Evolutionary conservation across 2,797 vertebrate species (phyloP).

Genomic region (Smutsia gigantea): DNA sequence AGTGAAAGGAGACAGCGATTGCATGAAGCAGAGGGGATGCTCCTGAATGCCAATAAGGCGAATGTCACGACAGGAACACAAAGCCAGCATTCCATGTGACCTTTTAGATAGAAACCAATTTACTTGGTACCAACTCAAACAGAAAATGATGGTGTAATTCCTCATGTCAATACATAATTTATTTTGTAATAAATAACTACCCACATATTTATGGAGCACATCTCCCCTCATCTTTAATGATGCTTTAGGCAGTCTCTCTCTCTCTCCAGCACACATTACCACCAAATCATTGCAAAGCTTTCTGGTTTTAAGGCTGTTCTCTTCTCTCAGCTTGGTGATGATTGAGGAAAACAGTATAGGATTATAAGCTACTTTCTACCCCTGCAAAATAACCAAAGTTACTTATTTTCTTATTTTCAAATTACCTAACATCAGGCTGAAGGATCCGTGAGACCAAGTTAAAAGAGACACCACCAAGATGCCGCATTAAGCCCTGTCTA

Average conservation of each 20-base stretch:
- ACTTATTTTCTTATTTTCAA: constrained; percentile 82
- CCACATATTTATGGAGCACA: constrained; percentile 63
- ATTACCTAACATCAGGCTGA: constrained; percentile 76
- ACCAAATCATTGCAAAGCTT: constrained; percentile 49
- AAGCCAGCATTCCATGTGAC: constrained; percentile 75
- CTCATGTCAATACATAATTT: constrained; percentile 83
- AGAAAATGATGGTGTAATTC: constrained; percentile 83
- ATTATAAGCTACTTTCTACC: constrained; percentile 74
- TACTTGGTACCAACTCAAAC: constrained; percentile 82
- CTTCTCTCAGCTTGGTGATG: constrained; percentile 56
- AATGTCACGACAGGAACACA: constrained; percentile 80
- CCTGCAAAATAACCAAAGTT: constrained; percentile 63
- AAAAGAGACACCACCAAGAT: constrained; percentile 48
- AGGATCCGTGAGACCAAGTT: constrained; percentile 66
- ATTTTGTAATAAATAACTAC: constrained; percentile 83
- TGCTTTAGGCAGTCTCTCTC: constrained; percentile 25
- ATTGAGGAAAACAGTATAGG: constrained; percentile 59
- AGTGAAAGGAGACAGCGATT: constrained; percentile 84
- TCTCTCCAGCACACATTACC: constrained; percentile 17
- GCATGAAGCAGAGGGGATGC: constrained; percentile 77
- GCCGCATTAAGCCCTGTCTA: constrained; percentile 37
- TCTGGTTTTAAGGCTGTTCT: constrained; percentile 70
- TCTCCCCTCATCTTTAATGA: constrained; percentile 50
- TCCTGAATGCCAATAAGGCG: constrained; percentile 86
- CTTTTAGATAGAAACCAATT: constrained; percentile 82